Evolutionary conservation across 2,888 invertebrate genomes (phyloP), one percentile per base, ranked within the genome.

Genomic region (Erannis defoliaria): DNA sequence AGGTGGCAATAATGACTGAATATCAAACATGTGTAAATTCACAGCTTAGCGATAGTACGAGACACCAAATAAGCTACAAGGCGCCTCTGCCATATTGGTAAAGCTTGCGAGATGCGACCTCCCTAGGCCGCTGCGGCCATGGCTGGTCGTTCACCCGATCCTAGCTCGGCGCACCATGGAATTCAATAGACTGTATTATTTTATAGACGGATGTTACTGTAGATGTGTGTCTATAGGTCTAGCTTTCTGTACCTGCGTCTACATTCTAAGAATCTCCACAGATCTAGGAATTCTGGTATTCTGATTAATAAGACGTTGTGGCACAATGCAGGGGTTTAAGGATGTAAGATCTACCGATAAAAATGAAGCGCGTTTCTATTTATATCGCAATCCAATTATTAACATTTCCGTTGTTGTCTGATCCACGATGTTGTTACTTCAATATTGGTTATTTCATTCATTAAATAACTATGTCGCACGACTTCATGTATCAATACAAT

Each of bases 111-210:
- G 74, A 12, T 16, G 26, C 80, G 84, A 84, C 81, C 83, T 82
- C 82, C 77, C 74, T 77, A 78, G 77, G 78, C 72, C 80, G 73
- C 74, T 59, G 79, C 78, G 84, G 86, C 83, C 87, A 81, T 70
- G 81, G 82, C 82, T 85, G 88, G 88, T 85, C 88, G 75, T 88
- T 88, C 81, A 88, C 86, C 88, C 78, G 73, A 43, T 75, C 69
- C 76, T 75, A 78, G 71, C 71, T 60, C 49, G 61, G 61, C 61
- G 50, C 23, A 40, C 59, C 54, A 59, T 53, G 62, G 62, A 53
- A 53, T 62, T 53, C 53, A 46, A 56, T 53, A 31, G 50, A 50
- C 54, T 54, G 40, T 60, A 51, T 49, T 49, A 35, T 49, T 49
- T 35, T 35, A 49, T 49, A 37, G 21, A 19, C 23, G 31, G 5